Conservation (phyloP, 2,888 invertebrate species). For the Laothoe populi region DNA sequence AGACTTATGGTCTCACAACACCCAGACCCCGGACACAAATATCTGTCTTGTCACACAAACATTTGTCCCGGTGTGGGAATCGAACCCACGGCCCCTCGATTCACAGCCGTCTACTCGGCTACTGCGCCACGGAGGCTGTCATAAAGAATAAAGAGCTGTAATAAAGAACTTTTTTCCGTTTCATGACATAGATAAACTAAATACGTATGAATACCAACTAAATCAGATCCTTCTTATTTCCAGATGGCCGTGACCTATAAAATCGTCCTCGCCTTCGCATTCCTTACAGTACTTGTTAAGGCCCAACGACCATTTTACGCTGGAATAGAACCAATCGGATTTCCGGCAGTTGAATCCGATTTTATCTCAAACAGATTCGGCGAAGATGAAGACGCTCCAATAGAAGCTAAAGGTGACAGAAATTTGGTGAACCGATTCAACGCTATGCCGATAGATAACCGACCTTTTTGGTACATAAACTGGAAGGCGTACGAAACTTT, state of each 20-base stretch:
- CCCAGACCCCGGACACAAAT: no score
- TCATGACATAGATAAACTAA: no score
- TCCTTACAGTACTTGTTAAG: slow-evolving; percentile 52
- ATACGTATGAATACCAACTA: no score
- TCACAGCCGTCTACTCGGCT: no score
- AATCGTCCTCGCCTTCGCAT: slow-evolving; percentile 50
- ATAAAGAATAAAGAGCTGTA: no score
- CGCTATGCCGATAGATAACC: slow-evolving; percentile 84
- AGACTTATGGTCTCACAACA: no score
- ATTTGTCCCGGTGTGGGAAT: no score
- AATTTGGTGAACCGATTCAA: slow-evolving; percentile 83
- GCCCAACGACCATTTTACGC: slow-evolving; percentile 88
- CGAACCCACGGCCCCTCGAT: no score
- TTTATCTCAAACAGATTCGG: slow-evolving; percentile 81
- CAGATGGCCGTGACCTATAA: slow-evolving; percentile 52
- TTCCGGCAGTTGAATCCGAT: slow-evolving; percentile 79
- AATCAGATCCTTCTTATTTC: neutral
- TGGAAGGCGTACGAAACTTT: slow-evolving; percentile 85
- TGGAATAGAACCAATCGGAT: slow-evolving; percentile 84
- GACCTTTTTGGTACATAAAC: slow-evolving; percentile 89
- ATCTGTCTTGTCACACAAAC: no score
- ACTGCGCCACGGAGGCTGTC: no score
- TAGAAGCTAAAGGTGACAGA: slow-evolving; percentile 85
- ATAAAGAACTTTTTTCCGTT: no score
- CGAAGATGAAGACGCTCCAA: slow-evolving; percentile 73